Evolutionary conservation across 2,888 invertebrate species (phyloP).

Genomic region (Petrolisthes manimaculis): DNA sequence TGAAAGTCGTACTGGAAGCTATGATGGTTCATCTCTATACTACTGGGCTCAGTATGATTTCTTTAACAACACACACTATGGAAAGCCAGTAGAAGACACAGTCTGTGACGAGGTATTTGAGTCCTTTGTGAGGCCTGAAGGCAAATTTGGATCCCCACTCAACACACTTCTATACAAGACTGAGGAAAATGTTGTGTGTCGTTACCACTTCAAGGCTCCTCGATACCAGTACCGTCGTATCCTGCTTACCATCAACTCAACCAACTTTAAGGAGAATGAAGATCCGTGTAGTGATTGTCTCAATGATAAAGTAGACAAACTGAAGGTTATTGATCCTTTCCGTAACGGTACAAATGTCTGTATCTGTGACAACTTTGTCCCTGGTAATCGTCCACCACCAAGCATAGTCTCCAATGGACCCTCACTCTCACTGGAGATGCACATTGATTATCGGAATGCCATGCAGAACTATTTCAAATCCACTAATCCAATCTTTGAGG

Average conservation of each 20-base stretch:
- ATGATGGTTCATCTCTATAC: slow-evolving; percentile 92
- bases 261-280: slow-evolving; percentile 66
- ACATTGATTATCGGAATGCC: slow-evolving; percentile 87
- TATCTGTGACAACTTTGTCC: slow-evolving; percentile 59
- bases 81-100: slow-evolving; percentile 84
- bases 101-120: slow-evolving; percentile 90
- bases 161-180: slow-evolving; percentile 89
- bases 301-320: slow-evolving; percentile 66
- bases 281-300: slow-evolving; percentile 64
- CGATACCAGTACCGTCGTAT: slow-evolving; percentile 67
- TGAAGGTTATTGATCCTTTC: slow-evolving; percentile 65
- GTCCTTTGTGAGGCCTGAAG: slow-evolving; percentile 82
- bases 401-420: slow-evolving; percentile 83
- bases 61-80: slow-evolving; percentile 89
- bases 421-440: slow-evolving; percentile 83
- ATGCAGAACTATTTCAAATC: slow-evolving; percentile 91
- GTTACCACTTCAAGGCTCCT: slow-evolving; percentile 67
- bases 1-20: slow-evolving; percentile 92
- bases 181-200: slow-evolving; percentile 72
- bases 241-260: slow-evolving; percentile 67
- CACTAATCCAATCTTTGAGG: slow-evolving; percentile 81
- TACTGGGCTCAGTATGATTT: slow-evolving; percentile 96
- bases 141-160: slow-evolving; percentile 83
- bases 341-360: slow-evolving; percentile 65
- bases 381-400: slow-evolving; percentile 68